phyloP scores from a whole-genome alignment of 1,140 invertebrate species.

The Tribolium madens region DNA sequence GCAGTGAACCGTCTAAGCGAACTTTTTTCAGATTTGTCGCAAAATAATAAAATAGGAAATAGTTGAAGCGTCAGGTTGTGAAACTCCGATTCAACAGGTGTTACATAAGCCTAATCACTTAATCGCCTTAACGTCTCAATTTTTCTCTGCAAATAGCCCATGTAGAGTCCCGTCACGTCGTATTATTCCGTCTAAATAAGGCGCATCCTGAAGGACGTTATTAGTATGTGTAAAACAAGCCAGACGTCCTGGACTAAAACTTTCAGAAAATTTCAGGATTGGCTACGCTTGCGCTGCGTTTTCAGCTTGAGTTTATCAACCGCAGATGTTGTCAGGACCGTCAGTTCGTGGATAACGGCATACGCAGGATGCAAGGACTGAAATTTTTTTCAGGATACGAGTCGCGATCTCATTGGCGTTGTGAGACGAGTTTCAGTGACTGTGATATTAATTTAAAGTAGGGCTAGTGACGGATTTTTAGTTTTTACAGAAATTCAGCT shows the following conservation, averaged over 20 bases:
- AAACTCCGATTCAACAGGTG: slow-evolving; percentile 13
- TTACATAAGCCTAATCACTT: neutral
- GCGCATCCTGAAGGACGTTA: neutral
- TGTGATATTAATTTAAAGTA: slow-evolving; percentile 42
- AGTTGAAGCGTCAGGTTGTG: no score
- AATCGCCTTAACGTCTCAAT: neutral
- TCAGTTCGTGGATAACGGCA: slow-evolving; percentile 27
- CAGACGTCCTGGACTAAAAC: slow-evolving; percentile 14
- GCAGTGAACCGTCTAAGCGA: no score
- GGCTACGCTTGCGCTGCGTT: slow-evolving; percentile 27
- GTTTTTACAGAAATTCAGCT: slow-evolving; percentile 20
- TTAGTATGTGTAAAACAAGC: slow-evolving; percentile 15
- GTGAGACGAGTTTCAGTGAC: slow-evolving; percentile 26
- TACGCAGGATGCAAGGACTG: slow-evolving; percentile 6
- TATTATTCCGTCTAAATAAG: slow-evolving; percentile 5
- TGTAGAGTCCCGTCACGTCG: neutral
- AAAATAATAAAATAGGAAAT: no score
- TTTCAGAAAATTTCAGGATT: slow-evolving; percentile 4
- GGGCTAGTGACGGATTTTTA: slow-evolving; percentile 19
- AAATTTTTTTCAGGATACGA: slow-evolving; percentile 6
- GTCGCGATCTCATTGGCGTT: slow-evolving; percentile 7
- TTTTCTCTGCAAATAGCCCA: slow-evolving; percentile 2
- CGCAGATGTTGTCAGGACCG: slow-evolving; percentile 24
- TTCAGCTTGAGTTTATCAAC: slow-evolving; percentile 34
- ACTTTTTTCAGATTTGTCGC: no score